Evolutionary conservation across 2,797 vertebrate species (phyloP), one percentile per base, ranked within the genome.

Genomic region (Borostomias antarcticus): DNA sequence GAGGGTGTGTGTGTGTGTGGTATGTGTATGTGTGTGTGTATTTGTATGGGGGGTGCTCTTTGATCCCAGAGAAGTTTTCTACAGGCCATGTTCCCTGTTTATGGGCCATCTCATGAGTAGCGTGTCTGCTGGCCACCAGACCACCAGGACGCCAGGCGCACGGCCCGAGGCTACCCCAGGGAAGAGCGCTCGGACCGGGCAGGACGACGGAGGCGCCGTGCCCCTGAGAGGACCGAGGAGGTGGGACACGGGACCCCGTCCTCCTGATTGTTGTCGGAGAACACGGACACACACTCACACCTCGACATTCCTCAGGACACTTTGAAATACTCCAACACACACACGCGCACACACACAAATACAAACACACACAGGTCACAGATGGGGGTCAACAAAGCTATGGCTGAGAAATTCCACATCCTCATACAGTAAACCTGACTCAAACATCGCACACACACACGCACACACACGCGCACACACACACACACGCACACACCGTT

Each of bases 401-500:
- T 37, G 66, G 54, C 65, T 60, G 79, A 78, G 63, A 88, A 73
- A 86, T 85, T 78, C 77, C 77, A 70, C 81, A 84, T 60, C 23
- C 56, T 54, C 32, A 65, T 11, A 62, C 70, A 68, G 61, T 33
- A 63, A 73, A 79, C 68, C 56, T 50, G 2, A 54, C 48, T 43
- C 28, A 40, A 30, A 40, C 11, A 7, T 40, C 32, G 50, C 43
- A 59, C 50, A 59, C 43, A 48, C 13, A 77, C 40, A 50, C 40
- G n/a, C 29, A 58, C 35, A 21, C 8, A 30, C n/a, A 30, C 37
- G 10, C 17, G 7, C 50, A 40, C 23, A 2, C 25, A 5, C 0
- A 21, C 3, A 8, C 30, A 10, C 6, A 35, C n/a, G 2, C 6
- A 30, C 28, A 29, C 2, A 17, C 13, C 50, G 21, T 10, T 26